Conservation (phyloP, 2,113 vertebrate species). For the Megaptera novaeangliae region DNA sequence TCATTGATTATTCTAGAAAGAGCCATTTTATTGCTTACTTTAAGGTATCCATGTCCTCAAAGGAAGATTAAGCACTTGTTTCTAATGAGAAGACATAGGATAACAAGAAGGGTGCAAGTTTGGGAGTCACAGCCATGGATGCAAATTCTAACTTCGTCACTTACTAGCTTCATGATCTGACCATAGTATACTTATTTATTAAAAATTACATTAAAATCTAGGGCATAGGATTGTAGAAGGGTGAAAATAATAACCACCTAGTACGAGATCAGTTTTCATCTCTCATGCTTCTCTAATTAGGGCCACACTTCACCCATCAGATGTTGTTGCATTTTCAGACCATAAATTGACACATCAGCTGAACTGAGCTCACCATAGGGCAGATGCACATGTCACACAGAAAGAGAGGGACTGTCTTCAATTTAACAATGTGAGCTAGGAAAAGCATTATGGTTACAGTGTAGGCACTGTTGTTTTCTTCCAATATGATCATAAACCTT, state of each 20-base stretch:
- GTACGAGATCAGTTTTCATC: not conserved
- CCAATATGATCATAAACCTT: not conserved
- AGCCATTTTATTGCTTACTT: not conserved
- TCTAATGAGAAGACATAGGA: not conserved
- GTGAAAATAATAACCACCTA: not conserved
- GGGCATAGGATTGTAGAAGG: not conserved
- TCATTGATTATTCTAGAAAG: not conserved
- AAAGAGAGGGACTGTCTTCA: not conserved
- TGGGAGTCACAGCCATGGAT: not conserved
- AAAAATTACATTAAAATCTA: not conserved
- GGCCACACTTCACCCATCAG: not conserved
- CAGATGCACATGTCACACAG: not conserved
- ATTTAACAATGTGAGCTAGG: rapidly evolving
- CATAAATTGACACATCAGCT: not conserved
- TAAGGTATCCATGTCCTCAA: not conserved
- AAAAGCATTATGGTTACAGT: not conserved
- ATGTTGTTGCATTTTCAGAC: not conserved
- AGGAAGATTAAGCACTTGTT: not conserved
- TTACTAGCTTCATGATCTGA: not conserved
- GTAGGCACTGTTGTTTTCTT: not conserved
- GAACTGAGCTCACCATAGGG: not conserved
- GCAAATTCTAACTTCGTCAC: not conserved
- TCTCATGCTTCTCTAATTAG: not conserved
- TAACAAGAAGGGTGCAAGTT: not conserved
- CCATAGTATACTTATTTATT: not conserved